Conservation (phyloP, 2,888 invertebrate genomes). For the Lagria hirta region DNA sequence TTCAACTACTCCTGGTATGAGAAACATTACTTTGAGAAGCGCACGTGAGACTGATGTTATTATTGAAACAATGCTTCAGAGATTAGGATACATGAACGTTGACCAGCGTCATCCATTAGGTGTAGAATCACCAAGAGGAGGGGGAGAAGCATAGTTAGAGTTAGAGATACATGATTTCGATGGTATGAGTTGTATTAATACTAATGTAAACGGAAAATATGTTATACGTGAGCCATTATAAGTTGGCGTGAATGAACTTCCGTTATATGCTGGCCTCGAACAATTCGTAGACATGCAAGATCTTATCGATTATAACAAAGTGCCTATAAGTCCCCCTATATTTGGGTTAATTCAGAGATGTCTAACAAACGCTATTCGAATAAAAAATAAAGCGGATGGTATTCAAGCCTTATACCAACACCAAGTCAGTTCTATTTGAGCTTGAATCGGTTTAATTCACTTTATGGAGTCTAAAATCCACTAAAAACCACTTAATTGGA, state of each 20-base stretch:
- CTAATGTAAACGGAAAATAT: background rate
- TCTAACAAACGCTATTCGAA: background rate
- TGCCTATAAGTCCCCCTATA: background rate
- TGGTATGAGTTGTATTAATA: background rate
- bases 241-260: background rate
- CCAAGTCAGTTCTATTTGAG: slow-evolving; percentile 3
- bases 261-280: background rate
- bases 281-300: background rate
- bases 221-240: background rate
- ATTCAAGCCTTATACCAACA: background rate
- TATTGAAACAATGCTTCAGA: background rate
- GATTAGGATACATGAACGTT: background rate
- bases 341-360: background rate
- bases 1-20: slow-evolving; percentile 1
- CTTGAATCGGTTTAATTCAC: background rate
- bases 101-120: background rate
- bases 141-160: background rate
- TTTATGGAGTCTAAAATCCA: too few species aligned
- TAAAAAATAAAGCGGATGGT: slow-evolving; percentile 1
- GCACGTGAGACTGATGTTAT: slow-evolving; percentile 2
- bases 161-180: slow-evolving; percentile 1
- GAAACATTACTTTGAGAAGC: background rate
- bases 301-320: background rate
- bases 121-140: background rate
- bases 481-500: too few species aligned